Conservation (phyloP, 2,113 vertebrate species). For the Sinosuthora webbiana region DNA sequence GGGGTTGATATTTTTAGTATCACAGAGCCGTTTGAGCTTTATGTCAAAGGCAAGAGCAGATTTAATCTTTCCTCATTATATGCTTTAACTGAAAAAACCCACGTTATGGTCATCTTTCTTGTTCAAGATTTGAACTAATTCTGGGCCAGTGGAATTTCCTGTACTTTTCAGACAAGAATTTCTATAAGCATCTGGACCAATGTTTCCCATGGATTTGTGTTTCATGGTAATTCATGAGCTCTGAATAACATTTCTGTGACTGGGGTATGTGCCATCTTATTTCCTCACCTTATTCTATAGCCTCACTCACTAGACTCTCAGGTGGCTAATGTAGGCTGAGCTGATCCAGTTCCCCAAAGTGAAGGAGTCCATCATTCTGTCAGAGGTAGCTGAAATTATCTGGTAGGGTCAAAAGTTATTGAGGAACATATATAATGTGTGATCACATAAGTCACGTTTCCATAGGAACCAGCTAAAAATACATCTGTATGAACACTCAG, state of each 20-base stretch:
- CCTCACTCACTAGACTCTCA: background rate
- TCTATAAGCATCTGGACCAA: background rate
- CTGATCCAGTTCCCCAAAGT: background rate
- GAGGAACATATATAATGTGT: background rate
- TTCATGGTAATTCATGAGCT: background rate
- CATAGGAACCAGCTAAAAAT: conserved; percentile 38
- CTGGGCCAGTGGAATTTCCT: background rate
- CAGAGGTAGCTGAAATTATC: background rate
- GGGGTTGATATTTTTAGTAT: background rate
- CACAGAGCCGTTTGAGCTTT: background rate
- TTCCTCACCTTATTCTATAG: background rate
- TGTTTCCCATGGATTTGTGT: background rate
- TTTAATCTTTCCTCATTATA: background rate
- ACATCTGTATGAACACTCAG: background rate
- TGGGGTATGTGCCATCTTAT: background rate
- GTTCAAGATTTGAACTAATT: background rate
- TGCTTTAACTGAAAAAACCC: background rate
- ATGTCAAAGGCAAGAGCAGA: background rate
- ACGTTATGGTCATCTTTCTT: background rate
- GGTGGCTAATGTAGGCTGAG: background rate
- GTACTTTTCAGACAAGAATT: background rate
- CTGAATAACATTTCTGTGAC: rapidly evolving
- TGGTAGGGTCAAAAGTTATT: background rate
- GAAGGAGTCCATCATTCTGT: background rate
- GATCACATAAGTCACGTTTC: background rate